A percentile compares a stretch with the other conserved stretches of the same genome.
These are phyloP conservation scores for Oncopodura yosiiana DNA, from an alignment of 1,140 invertebrate species.

Conservation along the genomic window DNA sequence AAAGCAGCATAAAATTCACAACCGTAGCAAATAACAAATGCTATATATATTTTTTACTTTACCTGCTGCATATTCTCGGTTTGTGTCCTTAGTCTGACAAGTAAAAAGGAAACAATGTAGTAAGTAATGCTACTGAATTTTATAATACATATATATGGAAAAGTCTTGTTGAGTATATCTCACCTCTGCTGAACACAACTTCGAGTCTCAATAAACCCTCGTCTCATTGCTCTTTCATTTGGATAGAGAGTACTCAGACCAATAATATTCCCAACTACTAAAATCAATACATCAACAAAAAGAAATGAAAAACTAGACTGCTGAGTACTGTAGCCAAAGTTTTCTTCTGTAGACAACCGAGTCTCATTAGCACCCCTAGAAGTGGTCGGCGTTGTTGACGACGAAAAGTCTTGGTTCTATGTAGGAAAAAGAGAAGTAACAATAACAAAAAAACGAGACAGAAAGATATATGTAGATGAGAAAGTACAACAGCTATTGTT, in stretches of 20 bases:
- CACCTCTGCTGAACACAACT: conserved; percentile 86
- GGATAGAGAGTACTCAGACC: conserved; percentile 87
- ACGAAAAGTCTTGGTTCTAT: too few species aligned
- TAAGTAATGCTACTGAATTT: too few species aligned
- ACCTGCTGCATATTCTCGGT: conserved; percentile 97
- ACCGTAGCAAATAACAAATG: background rate
- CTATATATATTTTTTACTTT: too few species aligned
- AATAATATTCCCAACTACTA: conserved; percentile 46
- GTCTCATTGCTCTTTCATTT: conserved; percentile 76
- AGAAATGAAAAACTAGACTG: conserved; percentile 34
- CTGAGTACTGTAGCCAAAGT: conserved; percentile 8
- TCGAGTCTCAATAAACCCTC: conserved; percentile 87
- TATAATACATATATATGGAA: too few species aligned
- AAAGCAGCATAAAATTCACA: background rate
- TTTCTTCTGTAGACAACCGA: conserved; percentile 26
- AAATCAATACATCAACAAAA: conserved; percentile 24
- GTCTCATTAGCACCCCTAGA: too few species aligned
- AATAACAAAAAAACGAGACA: too few species aligned
- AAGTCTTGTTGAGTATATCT: conserved; percentile 82
- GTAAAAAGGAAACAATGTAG: too few species aligned
- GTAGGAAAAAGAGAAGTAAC: too few species aligned
- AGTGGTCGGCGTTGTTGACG: too few species aligned
- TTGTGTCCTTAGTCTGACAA: too few species aligned
- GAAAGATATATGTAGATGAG: too few species aligned
- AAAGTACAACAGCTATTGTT: too few species aligned